Percentiles rank a stretch among this genome's conserved stretches.
Evolutionary conservation across 2,888 invertebrate genomes (phyloP).

Genomic region (Psylliodes chrysocephalus): DNA sequence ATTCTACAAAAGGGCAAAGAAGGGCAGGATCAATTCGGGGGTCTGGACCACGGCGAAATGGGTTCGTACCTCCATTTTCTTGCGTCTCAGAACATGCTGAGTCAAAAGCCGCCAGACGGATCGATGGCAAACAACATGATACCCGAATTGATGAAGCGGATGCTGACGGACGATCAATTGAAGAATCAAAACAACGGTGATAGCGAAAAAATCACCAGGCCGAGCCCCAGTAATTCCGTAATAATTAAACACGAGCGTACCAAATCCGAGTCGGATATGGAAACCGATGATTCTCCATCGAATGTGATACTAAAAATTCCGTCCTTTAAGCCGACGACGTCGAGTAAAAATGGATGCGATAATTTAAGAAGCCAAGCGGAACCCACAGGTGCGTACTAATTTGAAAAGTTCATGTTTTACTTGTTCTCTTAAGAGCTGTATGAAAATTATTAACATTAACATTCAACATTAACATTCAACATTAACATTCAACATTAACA

Average conservation of each 20-base stretch:
- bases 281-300: constrained; percentile 69
- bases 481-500: no score
- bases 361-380: constrained; percentile 52
- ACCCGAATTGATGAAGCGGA: constrained; percentile 69
- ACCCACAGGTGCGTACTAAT: constrained; percentile 32
- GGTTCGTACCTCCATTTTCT: constrained; percentile 68
- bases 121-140: constrained; percentile 61
- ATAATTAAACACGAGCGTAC: constrained; percentile 58
- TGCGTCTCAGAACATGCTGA: constrained; percentile 58
- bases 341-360: constrained; percentile 66
- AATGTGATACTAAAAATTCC: constrained; percentile 92
- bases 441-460: no score
- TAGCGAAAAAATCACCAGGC: constrained; percentile 56
- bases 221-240: constrained; percentile 63
- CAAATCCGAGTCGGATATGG: constrained; percentile 62
- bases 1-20: constrained; percentile 66
- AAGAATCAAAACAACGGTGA: constrained; percentile 60
- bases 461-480: no score
- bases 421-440: no score
- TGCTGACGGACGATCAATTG: constrained; percentile 68
- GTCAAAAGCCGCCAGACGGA: constrained; percentile 57
- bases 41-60: constrained; percentile 53
- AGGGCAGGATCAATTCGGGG: constrained; percentile 61
- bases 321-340: constrained; percentile 80
- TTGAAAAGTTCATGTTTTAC: no score